Evolutionary conservation across 2,113 vertebrate genomes (phyloP).

Genomic region (Gobiocypris rarus): DNA sequence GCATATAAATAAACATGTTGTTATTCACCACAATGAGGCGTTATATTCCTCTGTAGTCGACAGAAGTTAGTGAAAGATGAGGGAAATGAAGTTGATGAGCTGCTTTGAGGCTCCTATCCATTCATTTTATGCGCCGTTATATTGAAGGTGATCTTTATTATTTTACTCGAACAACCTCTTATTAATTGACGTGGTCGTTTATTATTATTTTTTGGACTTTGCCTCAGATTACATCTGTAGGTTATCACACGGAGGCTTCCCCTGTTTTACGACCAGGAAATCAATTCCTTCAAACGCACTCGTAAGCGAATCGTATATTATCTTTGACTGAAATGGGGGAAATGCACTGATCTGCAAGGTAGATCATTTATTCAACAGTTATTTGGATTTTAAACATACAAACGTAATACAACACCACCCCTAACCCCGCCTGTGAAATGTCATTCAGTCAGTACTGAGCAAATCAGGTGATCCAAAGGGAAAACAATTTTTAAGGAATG

Average conservation of each 20-base stretch:
- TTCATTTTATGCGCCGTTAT: background rate
- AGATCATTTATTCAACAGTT: background rate
- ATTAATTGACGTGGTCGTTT: background rate
- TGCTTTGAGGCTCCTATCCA: background rate
- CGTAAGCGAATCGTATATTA: background rate
- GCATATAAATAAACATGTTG: background rate
- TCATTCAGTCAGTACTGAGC: background rate
- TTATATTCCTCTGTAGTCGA: background rate
- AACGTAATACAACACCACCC: background rate
- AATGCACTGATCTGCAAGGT: background rate
- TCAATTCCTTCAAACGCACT: background rate
- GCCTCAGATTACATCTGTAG: background rate
- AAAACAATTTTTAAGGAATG: background rate
- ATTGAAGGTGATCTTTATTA: background rate
- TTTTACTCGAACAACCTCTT: background rate
- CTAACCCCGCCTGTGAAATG: background rate
- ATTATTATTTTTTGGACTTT: constrained; percentile 1
- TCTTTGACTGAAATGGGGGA: background rate
- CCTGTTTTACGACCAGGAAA: background rate
- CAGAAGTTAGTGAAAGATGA: background rate
- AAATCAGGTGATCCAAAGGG: background rate
- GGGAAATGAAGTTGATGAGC: background rate
- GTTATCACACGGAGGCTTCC: background rate
- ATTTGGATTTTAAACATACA: background rate
- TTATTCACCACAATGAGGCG: no score